Conservation (phyloP, 1,140 invertebrate genomes). For the Scaptodrosophila lebanonensis region DNA sequence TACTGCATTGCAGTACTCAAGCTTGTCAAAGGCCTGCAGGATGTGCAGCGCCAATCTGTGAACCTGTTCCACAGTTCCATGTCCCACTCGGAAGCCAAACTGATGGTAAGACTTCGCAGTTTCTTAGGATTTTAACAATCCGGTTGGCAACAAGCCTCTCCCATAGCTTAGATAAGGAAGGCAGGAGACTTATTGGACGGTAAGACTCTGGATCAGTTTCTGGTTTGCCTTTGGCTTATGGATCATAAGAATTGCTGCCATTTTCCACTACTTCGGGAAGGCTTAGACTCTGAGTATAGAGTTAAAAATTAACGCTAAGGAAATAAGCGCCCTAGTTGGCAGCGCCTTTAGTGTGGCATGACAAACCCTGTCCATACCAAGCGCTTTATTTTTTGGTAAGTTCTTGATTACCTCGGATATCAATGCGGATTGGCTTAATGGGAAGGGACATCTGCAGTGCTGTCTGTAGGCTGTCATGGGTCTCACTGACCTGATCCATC, state of each 20-base stretch:
- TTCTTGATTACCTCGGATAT: background rate
- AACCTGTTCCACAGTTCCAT: no score
- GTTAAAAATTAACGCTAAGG: conserved; percentile 7
- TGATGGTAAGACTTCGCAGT: conserved; percentile 8
- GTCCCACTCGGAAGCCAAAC: no score
- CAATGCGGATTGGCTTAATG: background rate
- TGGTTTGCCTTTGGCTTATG: no score
- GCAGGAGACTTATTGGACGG: conserved; percentile 7
- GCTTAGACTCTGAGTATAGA: background rate
- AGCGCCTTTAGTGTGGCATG: background rate
- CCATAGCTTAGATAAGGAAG: conserved; percentile 13
- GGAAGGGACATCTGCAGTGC: no score
- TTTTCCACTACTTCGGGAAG: conserved; percentile 3
- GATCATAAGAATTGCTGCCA: background rate
- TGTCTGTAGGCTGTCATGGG: no score
- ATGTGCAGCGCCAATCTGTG: no score
- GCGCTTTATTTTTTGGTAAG: background rate
- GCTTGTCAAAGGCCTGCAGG: no score
- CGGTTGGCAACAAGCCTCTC: conserved; percentile 8
- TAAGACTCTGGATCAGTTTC: no score
- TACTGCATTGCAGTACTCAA: no score
- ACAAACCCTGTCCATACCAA: background rate
- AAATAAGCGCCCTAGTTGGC: background rate
- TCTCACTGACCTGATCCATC: no score
- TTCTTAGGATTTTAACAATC: no score